Conservation (phyloP, 1,140 invertebrate species). For the Eciton burchellii region DNA sequence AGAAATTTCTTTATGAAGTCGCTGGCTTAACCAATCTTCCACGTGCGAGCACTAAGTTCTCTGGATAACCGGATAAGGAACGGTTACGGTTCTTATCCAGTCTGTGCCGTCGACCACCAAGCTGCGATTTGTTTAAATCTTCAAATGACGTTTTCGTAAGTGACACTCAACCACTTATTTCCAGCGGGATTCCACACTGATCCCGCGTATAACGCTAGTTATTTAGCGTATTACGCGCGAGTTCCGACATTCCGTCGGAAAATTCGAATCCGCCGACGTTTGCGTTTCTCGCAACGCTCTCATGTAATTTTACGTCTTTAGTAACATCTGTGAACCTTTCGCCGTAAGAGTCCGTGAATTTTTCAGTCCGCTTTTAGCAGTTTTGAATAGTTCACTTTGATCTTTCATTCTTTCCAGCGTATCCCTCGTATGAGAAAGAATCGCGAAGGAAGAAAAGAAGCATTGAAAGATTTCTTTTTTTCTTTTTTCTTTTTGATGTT, state of each 20-base stretch:
- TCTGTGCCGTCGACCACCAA: not conserved
- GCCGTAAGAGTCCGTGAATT: not conserved
- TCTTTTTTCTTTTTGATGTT: no score
- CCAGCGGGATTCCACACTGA: not conserved
- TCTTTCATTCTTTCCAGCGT: no score
- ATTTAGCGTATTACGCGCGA: not conserved
- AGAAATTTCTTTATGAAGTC: constrained; percentile 56
- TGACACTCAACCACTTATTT: constrained; percentile 19
- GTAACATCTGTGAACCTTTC: not conserved
- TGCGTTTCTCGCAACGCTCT: not conserved
- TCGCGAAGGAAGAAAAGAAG: not conserved
- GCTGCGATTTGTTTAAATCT: constrained; percentile 46
- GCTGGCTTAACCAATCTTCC: constrained; percentile 42
- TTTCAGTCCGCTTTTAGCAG: not conserved
- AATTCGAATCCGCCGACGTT: not conserved
- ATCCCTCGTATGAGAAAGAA: no score
- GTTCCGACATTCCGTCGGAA: not conserved
- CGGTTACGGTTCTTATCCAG: constrained; percentile 46
- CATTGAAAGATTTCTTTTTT: not conserved
- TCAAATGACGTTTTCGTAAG: not conserved
- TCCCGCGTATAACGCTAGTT: not conserved
- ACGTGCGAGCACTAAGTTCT: not conserved
- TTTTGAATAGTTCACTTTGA: not conserved
- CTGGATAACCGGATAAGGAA: constrained; percentile 44
- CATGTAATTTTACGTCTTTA: not conserved